These are phyloP conservation scores for Catagonus wagneri DNA, from an alignment of 2,113 vertebrate genomes.

Conservation along the genomic window DNA sequence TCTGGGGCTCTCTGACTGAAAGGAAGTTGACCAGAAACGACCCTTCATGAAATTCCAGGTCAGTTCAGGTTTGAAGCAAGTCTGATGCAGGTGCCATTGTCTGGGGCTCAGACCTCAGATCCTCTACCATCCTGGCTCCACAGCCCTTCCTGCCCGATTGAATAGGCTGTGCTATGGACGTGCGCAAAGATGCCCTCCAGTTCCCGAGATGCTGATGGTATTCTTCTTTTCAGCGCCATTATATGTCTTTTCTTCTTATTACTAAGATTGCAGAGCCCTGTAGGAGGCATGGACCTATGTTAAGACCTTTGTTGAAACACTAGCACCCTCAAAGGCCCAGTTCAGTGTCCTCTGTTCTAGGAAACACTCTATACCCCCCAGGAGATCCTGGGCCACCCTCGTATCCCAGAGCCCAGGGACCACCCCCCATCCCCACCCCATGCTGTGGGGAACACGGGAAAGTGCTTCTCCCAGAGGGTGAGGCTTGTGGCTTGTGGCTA, in stretches of 20 bases:
- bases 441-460: background rate
- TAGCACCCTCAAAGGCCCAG: fast-evolving
- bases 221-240: background rate
- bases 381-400: fast-evolving
- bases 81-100: fast-evolving
- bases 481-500: background rate
- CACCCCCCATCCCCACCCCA: too few relatives aligned
- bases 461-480: background rate
- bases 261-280: too few relatives aligned
- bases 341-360: background rate
- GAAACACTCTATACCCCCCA: background rate
- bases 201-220: too few relatives aligned
- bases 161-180: background rate
- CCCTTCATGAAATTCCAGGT: background rate
- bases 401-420: background rate
- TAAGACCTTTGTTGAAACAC: fast-evolving
- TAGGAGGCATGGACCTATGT: fast-evolving
- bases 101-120: fast-evolving
- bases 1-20: background rate
- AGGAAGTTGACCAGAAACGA: background rate
- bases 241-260: background rate
- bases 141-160: background rate
- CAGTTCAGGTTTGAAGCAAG: too few relatives aligned
- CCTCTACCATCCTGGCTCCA: fast-evolving
- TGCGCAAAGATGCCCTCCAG: background rate